Conservation (phyloP, 2,888 invertebrate species). For the Brachypterus glaber region DNA sequence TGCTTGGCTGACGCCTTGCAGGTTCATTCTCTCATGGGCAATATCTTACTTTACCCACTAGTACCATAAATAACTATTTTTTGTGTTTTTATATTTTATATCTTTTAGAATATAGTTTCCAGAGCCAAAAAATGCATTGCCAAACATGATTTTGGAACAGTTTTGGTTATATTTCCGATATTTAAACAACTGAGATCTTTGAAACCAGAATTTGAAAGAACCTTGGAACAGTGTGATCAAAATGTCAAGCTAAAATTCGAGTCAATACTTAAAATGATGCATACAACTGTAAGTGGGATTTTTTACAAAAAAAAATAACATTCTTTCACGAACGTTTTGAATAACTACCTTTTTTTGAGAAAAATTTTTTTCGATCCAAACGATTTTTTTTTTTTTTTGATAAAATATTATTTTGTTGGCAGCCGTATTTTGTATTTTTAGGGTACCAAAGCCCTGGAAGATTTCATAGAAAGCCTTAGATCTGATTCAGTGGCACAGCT, state of each 20-base stretch:
- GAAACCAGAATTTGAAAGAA: slow-evolving; percentile 72
- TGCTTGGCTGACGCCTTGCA: too few species aligned
- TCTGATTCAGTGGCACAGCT: slow-evolving; percentile 68
- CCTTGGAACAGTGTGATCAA: slow-evolving; percentile 62
- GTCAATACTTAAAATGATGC: slow-evolving; percentile 62
- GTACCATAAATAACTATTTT: too few species aligned
- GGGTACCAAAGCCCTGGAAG: slow-evolving; percentile 85
- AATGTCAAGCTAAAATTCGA: slow-evolving; percentile 61
- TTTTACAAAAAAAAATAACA: slow-evolving; percentile 3
- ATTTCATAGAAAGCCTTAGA: slow-evolving; percentile 82
- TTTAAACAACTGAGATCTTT: slow-evolving; percentile 65
- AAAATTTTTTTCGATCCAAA: too few species aligned
- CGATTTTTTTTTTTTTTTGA: not conserved
- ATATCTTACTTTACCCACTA: too few species aligned
- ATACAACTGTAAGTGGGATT: slow-evolving; percentile 54
- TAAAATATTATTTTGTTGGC: slow-evolving; percentile 1
- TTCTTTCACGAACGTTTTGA: too few species aligned
- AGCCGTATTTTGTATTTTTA: slow-evolving; percentile 36
- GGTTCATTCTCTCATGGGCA: too few species aligned
- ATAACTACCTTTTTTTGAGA: too few species aligned
- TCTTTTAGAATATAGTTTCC: slow-evolving; percentile 3
- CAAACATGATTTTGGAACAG: slow-evolving; percentile 69
- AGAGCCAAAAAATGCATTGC: slow-evolving; percentile 66
- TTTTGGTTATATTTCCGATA: slow-evolving; percentile 73
- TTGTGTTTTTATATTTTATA: slow-evolving; percentile 6